Evolutionary conservation across 1,140 invertebrate species (phyloP), one percentile per base, ranked within the genome.

Genomic region (Drosophila gunungcola): DNA sequence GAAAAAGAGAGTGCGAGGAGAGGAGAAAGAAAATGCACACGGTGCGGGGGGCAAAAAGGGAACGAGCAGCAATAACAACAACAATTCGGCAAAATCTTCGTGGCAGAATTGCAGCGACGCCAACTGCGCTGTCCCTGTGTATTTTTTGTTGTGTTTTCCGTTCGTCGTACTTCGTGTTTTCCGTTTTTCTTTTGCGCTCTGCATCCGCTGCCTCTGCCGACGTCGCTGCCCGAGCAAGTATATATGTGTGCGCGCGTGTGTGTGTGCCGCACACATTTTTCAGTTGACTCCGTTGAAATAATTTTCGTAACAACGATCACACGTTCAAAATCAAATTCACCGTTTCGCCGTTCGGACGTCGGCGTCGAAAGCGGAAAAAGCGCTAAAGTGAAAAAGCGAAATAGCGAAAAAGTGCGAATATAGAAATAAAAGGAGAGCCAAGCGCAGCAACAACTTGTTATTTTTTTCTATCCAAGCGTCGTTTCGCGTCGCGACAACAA

Each of bases 301-400:
- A 90, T 91, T 91, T 91, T 91, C 89, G 89, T 91, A 85, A 91
- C 86, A 90, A 91, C 90, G 90, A 91, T 91, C 90, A 85, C 90
- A 91, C 16, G 16, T 21, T 21, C 16, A 21, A 21, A 21, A 21
- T 21, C 16, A 21, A 21, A 21, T 21, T 21, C 16, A 21, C 16
- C 16, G 16, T 21, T 21, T 21, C 16, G 16, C 16, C 16, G 16
- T 21, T 21, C 16, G 16, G 16, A 21, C 16, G 16, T 75, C 73
- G 61, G 51, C 73, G 73, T 75, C 61, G 73, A 43, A 75, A 57
- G 75, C 75, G 58, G 58, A 73, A 55, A 58, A 78, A 70, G 67
- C 73, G 69, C 61, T 62, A 61, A 42, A 67, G 53, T 49, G 65
- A 76, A 74, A 55, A 55, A 73, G 32, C 51, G 65, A 76, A 74